Conservation (phyloP, 2,888 invertebrate species). For the Eupelmus urozonus region DNA sequence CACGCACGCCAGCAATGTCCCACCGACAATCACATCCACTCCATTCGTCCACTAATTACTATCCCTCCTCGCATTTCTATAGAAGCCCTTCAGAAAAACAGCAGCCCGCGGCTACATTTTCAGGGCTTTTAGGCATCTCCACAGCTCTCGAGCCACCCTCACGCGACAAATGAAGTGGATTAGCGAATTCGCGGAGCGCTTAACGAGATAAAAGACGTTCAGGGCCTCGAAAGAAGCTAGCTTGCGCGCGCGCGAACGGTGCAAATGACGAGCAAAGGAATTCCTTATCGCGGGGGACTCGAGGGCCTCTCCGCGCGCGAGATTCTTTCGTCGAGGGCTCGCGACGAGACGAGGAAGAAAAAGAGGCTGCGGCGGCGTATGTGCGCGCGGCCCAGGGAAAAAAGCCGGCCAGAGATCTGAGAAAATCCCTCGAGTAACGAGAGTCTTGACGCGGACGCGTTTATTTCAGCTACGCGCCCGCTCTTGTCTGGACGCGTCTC, state of each 20-base stretch:
- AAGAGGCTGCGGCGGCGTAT: not conserved
- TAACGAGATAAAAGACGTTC: constrained; percentile 50
- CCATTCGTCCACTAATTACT: constrained; percentile 44
- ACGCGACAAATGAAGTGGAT: constrained; percentile 55
- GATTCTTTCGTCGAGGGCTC: not conserved
- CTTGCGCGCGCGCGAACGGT: not conserved
- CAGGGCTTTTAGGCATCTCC: constrained; percentile 55
- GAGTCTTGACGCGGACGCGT: constrained; percentile 47
- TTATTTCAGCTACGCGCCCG: not conserved
- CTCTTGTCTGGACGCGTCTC: not conserved
- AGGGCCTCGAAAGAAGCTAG: too few relatives aligned
- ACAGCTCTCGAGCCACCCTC: constrained; percentile 56
- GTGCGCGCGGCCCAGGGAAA: too few relatives aligned
- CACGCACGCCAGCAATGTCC: not conserved
- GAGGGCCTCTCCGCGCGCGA: not conserved
- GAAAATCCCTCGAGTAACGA: constrained; percentile 55
- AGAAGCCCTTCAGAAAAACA: too few relatives aligned
- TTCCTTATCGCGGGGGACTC: constrained; percentile 38
- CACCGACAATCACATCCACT: constrained; percentile 15
- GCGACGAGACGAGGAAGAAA: not conserved
- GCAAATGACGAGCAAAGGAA: constrained; percentile 39
- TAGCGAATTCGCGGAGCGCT: constrained; percentile 28
- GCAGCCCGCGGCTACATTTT: not conserved
- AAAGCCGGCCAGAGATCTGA: constrained; percentile 22
- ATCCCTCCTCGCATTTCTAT: constrained; percentile 52